A percentile compares a stretch with the other conserved stretches of the same genome.
Evolutionary conservation across 1,140 invertebrate species (phyloP).

Genomic region (Drosophila sp.): DNA sequence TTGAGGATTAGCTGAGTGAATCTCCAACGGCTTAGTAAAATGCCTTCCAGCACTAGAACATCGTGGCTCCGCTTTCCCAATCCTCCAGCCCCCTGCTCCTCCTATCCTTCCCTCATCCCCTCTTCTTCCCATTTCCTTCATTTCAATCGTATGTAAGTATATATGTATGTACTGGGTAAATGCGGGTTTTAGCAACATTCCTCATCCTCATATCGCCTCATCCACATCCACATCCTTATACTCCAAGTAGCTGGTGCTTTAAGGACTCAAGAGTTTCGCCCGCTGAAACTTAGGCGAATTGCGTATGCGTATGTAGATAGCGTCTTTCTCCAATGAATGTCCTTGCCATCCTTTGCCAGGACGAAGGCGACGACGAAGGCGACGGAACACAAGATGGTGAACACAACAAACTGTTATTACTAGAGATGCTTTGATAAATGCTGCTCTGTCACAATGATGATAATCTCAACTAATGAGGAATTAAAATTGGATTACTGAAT

Average conservation of each 20-base stretch:
- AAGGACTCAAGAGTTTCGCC: conserved; percentile 16
- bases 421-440: conserved; percentile 54
- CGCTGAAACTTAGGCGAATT: conserved; percentile 13
- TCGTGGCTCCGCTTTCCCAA: conserved; percentile 24
- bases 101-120: neutral
- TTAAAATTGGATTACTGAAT: conserved; percentile 63
- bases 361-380: too few species aligned
- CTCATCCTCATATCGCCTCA: conserved; percentile 14
- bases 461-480: conserved; percentile 69
- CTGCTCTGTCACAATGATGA: conserved; percentile 53
- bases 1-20: conserved; percentile 62
- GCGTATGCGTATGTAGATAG: conserved; percentile 40
- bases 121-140: conserved; percentile 12
- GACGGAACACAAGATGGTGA: neutral
- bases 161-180: conserved; percentile 20
- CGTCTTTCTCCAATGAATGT: conserved; percentile 18
- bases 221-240: neutral
- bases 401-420: conserved; percentile 46
- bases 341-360: conserved; percentile 3
- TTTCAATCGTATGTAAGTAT: conserved; percentile 36
- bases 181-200: conserved; percentile 43
- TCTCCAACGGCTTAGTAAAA: conserved; percentile 57
- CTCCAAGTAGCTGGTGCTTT: conserved; percentile 6
- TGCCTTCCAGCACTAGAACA: conserved; percentile 57
- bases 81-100: neutral